phyloP scores from a whole-genome alignment of 2,888 invertebrate genomes.

The Hemithea aestivaria region DNA sequence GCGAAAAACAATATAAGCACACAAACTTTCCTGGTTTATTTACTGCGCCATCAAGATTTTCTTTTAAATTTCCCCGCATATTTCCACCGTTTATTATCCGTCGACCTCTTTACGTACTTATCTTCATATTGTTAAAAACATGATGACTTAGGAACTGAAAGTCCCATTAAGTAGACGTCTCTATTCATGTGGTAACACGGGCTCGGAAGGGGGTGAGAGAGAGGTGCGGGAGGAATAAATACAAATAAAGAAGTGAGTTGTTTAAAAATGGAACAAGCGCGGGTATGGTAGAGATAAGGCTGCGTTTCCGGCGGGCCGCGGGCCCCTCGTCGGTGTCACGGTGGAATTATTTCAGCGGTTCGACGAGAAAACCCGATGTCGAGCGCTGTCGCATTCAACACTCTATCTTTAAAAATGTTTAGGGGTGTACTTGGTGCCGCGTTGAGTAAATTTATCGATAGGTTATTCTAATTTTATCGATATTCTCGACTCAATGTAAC shows the following conservation, averaged over 20 bases:
- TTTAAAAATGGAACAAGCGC: constrained; percentile 77
- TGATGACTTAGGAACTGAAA: constrained; percentile 79
- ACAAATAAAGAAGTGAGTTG: constrained; percentile 77
- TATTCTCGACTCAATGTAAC: constrained; percentile 8
- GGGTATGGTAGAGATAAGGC: constrained; percentile 74
- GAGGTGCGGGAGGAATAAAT: constrained; percentile 52
- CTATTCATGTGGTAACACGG: constrained; percentile 73
- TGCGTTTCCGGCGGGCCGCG: constrained; percentile 71
- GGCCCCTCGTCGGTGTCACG: constrained; percentile 56
- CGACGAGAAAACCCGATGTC: constrained; percentile 71
- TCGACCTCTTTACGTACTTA: constrained; percentile 73
- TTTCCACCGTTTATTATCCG: constrained; percentile 75
- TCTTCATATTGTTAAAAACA: constrained; percentile 73
- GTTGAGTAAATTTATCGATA: constrained; percentile 16
- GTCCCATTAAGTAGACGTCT: constrained; percentile 75
- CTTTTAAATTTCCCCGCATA: constrained; percentile 59
- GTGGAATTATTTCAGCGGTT: constrained; percentile 75
- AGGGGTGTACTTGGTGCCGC: constrained; percentile 43
- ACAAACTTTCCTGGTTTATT: constrained; percentile 50
- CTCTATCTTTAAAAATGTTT: constrained; percentile 73
- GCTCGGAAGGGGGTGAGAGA: constrained; percentile 46
- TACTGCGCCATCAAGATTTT: constrained; percentile 64
- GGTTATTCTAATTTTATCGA: background rate
- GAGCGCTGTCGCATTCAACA: constrained; percentile 72
- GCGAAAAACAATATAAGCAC: constrained; percentile 39